Evolutionary conservation across 2,797 vertebrate species (phyloP).

Genomic region (Sebastes melanostomus): DNA sequence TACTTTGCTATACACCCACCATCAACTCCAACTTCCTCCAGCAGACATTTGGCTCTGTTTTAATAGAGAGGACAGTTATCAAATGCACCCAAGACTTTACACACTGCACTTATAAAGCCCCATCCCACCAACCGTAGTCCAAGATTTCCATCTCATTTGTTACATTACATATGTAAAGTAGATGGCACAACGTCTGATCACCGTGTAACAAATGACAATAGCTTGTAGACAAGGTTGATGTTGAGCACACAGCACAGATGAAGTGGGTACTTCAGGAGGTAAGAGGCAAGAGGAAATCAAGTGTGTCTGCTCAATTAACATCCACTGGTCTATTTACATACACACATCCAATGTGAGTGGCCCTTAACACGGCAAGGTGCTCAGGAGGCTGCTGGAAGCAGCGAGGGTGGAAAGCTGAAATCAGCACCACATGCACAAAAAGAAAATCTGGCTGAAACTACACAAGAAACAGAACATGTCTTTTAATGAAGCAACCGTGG

Average conservation of each 20-base stretch:
- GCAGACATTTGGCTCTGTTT: neutral
- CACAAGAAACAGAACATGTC: constrained; percentile 87
- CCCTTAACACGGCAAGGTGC: constrained; percentile 68
- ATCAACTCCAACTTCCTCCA: neutral
- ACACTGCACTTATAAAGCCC: neutral
- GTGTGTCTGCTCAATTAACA: constrained; percentile 37
- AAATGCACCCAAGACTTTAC: neutral
- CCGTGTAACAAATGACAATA: constrained; percentile 4
- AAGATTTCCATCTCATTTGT: neutral
- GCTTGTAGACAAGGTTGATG: constrained; percentile 7
- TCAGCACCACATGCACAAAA: constrained; percentile 79
- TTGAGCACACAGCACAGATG: neutral
- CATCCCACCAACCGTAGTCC: neutral
- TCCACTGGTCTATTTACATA: constrained; percentile 58
- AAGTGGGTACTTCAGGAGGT: constrained; percentile 7
- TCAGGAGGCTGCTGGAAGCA: constrained; percentile 62
- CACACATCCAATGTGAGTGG: constrained; percentile 57
- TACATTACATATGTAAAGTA: neutral
- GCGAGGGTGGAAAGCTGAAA: constrained; percentile 72
- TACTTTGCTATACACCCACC: neutral
- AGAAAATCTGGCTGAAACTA: constrained; percentile 86
- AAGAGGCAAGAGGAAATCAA: constrained; percentile 34
- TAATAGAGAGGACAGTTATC: neutral
- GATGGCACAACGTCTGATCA: neutral
- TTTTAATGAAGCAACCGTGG: constrained; percentile 89